phyloP scores from a whole-genome alignment of 2,797 vertebrate genomes.

The Ceyx erithaca region DNA sequence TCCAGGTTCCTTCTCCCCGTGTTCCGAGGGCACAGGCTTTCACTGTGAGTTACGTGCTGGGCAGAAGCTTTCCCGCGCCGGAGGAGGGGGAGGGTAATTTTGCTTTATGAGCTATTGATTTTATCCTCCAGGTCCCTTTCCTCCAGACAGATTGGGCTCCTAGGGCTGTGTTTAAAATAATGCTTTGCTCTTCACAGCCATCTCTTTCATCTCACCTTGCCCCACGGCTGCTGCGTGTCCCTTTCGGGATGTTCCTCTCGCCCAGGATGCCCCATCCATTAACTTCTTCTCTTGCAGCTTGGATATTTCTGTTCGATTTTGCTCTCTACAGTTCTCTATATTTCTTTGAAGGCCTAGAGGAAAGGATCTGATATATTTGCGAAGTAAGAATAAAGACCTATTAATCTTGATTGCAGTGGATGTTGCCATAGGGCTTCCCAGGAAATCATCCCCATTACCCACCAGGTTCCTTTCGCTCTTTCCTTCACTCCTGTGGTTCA shows the following conservation, averaged over 20 bases:
- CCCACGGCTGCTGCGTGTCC: background rate
- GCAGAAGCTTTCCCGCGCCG: background rate
- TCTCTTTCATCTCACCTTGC: background rate
- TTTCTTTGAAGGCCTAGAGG: background rate
- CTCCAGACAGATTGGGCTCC: background rate
- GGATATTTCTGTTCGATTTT: background rate
- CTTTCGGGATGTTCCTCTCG: background rate
- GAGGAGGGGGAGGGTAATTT: background rate
- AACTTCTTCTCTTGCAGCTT: background rate
- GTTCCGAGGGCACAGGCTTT: background rate
- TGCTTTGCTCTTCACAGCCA: background rate
- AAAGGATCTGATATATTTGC: background rate
- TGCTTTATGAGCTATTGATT: slow-evolving; percentile 9
- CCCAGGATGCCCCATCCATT: background rate
- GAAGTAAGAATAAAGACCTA: background rate
- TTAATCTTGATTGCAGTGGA: background rate
- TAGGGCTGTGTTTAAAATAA: background rate
- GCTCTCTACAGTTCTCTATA: rapidly evolving
- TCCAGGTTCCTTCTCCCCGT: rapidly evolving
- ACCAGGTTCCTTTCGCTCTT: background rate
- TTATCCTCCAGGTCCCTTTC: background rate
- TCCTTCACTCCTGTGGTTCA: background rate
- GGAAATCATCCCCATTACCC: rapidly evolving
- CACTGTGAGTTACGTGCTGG: background rate
- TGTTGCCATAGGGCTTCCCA: background rate